A percentile compares a stretch with the other conserved stretches of the same genome.
Conservation (phyloP, 1,140 invertebrate species). For the Brachystomella parvula region DNA sequence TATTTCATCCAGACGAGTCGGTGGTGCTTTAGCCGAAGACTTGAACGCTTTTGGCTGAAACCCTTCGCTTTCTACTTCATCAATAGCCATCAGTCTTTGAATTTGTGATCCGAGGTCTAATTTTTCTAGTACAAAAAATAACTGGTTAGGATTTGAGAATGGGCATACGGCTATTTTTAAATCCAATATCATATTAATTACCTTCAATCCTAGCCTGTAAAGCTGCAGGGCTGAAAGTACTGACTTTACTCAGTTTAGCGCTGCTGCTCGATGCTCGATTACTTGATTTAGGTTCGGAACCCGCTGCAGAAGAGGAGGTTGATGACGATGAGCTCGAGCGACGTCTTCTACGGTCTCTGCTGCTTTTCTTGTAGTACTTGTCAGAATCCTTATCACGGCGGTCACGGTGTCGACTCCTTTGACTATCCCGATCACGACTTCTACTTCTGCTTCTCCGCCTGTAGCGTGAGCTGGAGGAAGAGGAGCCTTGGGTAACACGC, state of each 20-base stretch:
- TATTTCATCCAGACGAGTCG: slow-evolving; percentile 23
- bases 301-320: slow-evolving; percentile 1
- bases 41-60: slow-evolving; percentile 31
- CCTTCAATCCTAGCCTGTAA: slow-evolving; percentile 32
- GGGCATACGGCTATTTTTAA: too few species aligned
- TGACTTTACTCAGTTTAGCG: neutral
- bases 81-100: slow-evolving; percentile 26
- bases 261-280: neutral
- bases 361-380: neutral
- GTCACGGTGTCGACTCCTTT: slow-evolving; percentile 1
- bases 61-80: slow-evolving; percentile 32
- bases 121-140: slow-evolving; percentile 23
- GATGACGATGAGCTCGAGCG: slow-evolving; percentile 19
- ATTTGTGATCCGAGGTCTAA: slow-evolving; percentile 26
- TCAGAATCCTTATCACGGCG: neutral
- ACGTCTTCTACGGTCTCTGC: slow-evolving; percentile 8
- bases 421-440: slow-evolving; percentile 11
- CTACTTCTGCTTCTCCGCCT: slow-evolving; percentile 12
- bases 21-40: slow-evolving; percentile 1
- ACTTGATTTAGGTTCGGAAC: neutral
- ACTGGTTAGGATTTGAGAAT: neutral
- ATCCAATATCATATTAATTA: too few species aligned
- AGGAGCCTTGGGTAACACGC: too few species aligned
- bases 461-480: neutral
- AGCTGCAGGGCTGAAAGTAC: neutral